Evolutionary conservation across 2,888 invertebrate genomes (phyloP), one percentile per base, ranked within the genome.

Genomic region (Ethmia dodecea): DNA sequence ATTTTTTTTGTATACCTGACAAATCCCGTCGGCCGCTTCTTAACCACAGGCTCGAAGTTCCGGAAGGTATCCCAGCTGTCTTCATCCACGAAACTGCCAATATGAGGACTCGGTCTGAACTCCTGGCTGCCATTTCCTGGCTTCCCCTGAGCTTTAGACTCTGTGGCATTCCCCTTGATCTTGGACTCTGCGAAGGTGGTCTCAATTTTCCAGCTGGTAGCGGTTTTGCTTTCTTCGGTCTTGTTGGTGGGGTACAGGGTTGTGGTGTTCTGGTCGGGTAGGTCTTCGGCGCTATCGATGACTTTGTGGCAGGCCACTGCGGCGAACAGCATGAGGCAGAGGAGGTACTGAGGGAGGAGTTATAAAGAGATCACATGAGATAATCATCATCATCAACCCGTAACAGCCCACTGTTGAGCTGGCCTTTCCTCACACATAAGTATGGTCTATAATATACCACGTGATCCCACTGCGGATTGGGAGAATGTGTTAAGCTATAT

Each of bases 21-120:
- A 42, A 74, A 69, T 5, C 57, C 58, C 18, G 57, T 39, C 1
- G 61, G 47, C 0, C 74, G 67, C 22, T 61, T 67, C 37, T 60
- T 63, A 4, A 41, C 31, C 11, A 59, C 38, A 0, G 67, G 62
- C 2, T 49, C 40, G 31, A 64, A 67, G 18, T 52, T 38, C 0
- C 40, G 52, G 6, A 46, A 35, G 2, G 48, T 45, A 1, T 52
- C 40, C 33, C 37, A 58, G 0, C 66, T 63, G 0, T 67, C 60
- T 0, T 42, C 36, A 45, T 83, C 77, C 40, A 79, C 78, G 43
- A 75, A 76, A 22, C 66, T 72, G 10, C 81, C 86, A 16, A 89
- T 43, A 47, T 81, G 87, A 6, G 77, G 86, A 53, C 89, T 89
- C 2, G 89, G 88, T 33, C 70, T 79, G 41, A 89, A 89, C 28